phyloP scores from a whole-genome alignment of 2,888 invertebrate genomes.

The Stenodema calcarata region DNA sequence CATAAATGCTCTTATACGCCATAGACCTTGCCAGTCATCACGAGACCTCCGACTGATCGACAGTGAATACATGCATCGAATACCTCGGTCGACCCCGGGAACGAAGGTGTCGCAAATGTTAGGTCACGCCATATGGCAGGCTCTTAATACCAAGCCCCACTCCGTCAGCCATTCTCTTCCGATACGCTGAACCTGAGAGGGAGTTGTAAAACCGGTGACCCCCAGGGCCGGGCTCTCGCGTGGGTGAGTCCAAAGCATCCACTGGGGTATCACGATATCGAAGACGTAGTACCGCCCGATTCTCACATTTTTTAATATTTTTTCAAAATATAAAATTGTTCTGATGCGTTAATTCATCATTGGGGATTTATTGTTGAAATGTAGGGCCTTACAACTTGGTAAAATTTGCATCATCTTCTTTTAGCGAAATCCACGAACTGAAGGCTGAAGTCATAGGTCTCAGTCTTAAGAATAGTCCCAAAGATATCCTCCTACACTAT shows the following conservation, averaged over 20 bases:
- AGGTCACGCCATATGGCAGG: constrained; percentile 15
- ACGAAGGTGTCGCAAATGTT: neutral
- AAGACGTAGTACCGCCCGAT: neutral
- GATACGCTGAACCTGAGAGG: neutral
- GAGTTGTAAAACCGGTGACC: constrained; percentile 32
- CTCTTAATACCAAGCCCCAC: neutral
- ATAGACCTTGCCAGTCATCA: neutral
- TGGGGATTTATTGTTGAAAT: too few relatives aligned
- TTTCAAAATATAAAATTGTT: too few relatives aligned
- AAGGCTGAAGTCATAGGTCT: too few relatives aligned
- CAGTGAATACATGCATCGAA: neutral
- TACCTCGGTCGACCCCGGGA: neutral
- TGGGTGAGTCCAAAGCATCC: neutral
- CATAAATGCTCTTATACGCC: neutral
- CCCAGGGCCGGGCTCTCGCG: neutral
- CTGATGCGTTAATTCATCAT: too few relatives aligned
- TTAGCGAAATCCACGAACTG: too few relatives aligned
- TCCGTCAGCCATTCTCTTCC: neutral
- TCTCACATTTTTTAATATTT: neutral
- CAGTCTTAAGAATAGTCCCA: too few relatives aligned
- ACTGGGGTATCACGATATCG: neutral
- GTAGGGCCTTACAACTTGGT: too few relatives aligned
- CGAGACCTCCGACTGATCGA: neutral
- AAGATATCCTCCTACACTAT: too few relatives aligned
- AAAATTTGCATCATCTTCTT: too few relatives aligned